Evolutionary conservation across 2,797 vertebrate species (phyloP).

Genomic region (Eulemur mongoz): DNA sequence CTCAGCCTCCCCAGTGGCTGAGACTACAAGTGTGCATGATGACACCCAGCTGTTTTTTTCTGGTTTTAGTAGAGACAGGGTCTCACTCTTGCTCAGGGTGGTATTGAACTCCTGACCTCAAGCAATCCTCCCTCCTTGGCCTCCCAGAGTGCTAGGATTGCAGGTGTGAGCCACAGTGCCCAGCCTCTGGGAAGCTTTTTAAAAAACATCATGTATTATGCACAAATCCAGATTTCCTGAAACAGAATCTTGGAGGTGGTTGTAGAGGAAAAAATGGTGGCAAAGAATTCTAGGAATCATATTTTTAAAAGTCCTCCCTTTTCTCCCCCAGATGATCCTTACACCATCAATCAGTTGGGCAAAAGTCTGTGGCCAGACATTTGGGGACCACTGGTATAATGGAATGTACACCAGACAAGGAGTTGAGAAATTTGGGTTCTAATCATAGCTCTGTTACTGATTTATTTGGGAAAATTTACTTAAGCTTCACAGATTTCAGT

Average conservation of each 20-base stretch:
- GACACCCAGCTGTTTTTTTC: fast-evolving
- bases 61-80: no score
- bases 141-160: no score
- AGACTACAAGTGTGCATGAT: no score
- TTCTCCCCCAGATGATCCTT: not conserved
- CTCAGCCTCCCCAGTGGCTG: no score
- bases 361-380: not conserved
- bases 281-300: not conserved
- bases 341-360: not conserved
- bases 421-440: not conserved
- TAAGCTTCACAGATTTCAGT: not conserved
- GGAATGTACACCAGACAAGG: not conserved
- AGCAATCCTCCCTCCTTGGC: no score
- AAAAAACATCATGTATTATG: not conserved
- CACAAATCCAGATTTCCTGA: not conserved
- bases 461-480: not conserved
- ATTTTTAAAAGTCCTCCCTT: not conserved
- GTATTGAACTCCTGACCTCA: no score
- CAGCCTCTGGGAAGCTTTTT: not conserved
- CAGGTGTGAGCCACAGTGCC: fast-evolving
- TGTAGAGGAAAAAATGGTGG: not conserved
- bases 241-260: not conserved
- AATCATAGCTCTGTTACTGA: not conserved
- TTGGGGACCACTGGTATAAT: not conserved
- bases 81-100: no score